These are phyloP conservation scores for Sinella curviseta DNA, from an alignment of 1,140 invertebrate genomes.

Conservation along the genomic window DNA sequence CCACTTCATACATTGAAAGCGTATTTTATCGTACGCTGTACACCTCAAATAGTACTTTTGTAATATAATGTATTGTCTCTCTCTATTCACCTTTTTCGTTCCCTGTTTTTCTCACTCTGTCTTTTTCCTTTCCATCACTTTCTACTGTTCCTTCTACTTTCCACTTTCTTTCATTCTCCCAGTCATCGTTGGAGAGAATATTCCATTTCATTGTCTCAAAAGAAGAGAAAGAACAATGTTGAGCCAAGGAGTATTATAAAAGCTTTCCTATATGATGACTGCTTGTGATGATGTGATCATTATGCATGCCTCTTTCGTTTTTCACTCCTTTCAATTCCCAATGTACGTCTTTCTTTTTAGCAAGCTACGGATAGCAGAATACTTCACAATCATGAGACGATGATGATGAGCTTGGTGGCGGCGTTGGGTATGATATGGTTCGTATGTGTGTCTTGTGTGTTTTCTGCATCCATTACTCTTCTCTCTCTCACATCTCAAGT, in stretches of 20 bases:
- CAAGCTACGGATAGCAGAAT: too few relatives aligned
- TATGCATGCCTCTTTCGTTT: not conserved
- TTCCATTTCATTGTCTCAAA: not conserved
- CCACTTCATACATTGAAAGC: not conserved
- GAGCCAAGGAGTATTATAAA: not conserved
- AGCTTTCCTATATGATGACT: not conserved
- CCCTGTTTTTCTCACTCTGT: not conserved
- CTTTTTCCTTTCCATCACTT: not conserved
- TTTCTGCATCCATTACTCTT: too few relatives aligned
- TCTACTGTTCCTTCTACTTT: not conserved
- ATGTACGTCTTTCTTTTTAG: too few relatives aligned
- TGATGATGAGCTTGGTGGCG: too few relatives aligned
- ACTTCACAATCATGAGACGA: too few relatives aligned
- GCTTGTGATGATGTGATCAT: slow-evolving; percentile 9
- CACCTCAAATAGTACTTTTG: too few relatives aligned
- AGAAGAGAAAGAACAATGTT: not conserved
- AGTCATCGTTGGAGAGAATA: too few relatives aligned
- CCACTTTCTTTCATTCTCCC: too few relatives aligned
- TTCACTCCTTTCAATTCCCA: not conserved
- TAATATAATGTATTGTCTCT: not conserved
- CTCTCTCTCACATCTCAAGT: too few relatives aligned
- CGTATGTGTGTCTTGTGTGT: too few relatives aligned
- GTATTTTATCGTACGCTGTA: not conserved
- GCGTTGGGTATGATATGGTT: too few relatives aligned
- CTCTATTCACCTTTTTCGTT: not conserved